These are phyloP conservation scores for Canis aureus DNA, from an alignment of 2,113 vertebrate species.

Conservation along the genomic window DNA sequence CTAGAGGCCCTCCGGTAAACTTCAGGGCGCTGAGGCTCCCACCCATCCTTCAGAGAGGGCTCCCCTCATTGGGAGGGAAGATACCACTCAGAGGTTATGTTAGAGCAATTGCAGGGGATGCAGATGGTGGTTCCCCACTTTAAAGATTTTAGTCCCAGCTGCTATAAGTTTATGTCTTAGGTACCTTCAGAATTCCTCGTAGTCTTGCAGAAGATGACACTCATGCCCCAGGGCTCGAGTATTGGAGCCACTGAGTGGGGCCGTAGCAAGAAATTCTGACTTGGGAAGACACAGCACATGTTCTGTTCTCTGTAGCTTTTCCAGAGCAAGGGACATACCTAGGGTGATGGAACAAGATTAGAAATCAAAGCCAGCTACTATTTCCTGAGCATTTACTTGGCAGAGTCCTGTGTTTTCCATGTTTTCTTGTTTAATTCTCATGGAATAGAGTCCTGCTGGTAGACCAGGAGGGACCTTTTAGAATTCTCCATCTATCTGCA, in stretches of 20 bases:
- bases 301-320: background rate
- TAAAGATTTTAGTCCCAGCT: background rate
- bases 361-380: background rate
- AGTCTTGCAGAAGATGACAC: background rate
- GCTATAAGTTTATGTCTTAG: background rate
- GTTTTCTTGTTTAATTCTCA: background rate
- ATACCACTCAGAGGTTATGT: background rate
- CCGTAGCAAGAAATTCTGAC: background rate
- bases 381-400: background rate
- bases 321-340: background rate
- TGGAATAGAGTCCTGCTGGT: background rate
- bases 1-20: slow-evolving; percentile 94
- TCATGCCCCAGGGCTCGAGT: background rate
- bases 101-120: background rate
- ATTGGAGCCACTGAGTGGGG: background rate
- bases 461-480: background rate
- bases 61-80: background rate
- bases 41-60: background rate
- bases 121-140: background rate
- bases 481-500: background rate
- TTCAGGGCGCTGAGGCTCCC: background rate
- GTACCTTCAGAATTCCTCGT: background rate
- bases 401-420: background rate
- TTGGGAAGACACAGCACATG: accelerated
- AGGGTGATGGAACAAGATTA: background rate